These are phyloP conservation scores for Leucoraja erinaceus DNA, from an alignment of 2,113 vertebrate genomes.

Conservation along the genomic window DNA sequence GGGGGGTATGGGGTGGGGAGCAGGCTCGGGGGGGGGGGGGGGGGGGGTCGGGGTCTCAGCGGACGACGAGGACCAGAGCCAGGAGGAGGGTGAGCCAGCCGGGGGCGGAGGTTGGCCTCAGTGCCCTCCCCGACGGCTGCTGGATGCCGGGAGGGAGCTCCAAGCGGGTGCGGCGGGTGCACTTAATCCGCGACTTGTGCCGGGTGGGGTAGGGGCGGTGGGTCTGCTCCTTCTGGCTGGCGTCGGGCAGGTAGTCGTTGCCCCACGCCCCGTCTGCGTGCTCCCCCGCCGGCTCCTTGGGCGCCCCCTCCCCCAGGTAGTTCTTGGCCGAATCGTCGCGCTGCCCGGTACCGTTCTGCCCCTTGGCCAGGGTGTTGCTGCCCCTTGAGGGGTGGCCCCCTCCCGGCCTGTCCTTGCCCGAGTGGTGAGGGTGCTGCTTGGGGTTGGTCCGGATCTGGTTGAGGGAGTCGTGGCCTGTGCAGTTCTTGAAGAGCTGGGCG, in stretches of 20 bases:
- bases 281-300: constrained; percentile 51
- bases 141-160: constrained; percentile 83
- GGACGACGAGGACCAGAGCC: constrained; percentile 63
- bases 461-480: constrained; percentile 75
- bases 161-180: constrained; percentile 66
- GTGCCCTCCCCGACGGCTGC: constrained; percentile 61
- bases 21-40: no score
- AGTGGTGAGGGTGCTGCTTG: constrained; percentile 58
- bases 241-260: constrained; percentile 64
- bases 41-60: constrained; percentile 53
- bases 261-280: constrained; percentile 47
- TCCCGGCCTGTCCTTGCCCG: constrained; percentile 49
- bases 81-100: constrained; percentile 51
- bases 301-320: neutral
- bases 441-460: constrained; percentile 85
- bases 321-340: neutral
- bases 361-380: constrained; percentile 57
- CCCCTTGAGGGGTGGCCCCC: constrained; percentile 54
- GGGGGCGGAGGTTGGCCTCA: neutral
- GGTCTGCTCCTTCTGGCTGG: constrained; percentile 35
- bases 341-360: constrained; percentile 77
- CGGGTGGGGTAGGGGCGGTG: constrained; percentile 47
- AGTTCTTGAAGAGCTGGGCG: constrained; percentile 70
- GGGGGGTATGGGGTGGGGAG: no score
- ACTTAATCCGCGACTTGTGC: constrained; percentile 59